These are phyloP conservation scores for Regulus satrapa DNA, from an alignment of 2,113 vertebrate genomes.

Conservation along the genomic window DNA sequence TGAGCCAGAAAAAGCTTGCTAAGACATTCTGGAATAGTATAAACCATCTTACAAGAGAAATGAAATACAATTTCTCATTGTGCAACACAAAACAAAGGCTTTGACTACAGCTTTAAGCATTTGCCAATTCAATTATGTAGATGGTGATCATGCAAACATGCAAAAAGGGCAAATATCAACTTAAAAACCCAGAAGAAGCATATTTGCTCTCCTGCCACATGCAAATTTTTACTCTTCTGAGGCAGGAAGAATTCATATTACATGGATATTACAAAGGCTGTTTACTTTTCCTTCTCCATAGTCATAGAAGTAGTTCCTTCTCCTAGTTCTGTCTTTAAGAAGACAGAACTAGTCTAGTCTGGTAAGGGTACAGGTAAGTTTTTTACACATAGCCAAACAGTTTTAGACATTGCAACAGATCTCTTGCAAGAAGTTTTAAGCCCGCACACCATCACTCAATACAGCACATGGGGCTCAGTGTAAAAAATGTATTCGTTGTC, in stretches of 20 bases:
- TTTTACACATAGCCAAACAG: background rate
- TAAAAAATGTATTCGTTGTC: background rate
- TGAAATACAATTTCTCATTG: background rate
- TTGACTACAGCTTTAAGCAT: background rate
- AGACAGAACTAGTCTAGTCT: too few relatives aligned
- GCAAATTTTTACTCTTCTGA: background rate
- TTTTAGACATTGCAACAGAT: background rate
- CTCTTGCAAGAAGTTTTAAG: background rate
- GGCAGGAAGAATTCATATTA: background rate
- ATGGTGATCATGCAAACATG: background rate
- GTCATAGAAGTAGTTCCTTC: background rate
- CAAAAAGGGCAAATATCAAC: background rate
- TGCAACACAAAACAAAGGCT: conserved; percentile 12
- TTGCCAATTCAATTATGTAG: background rate
- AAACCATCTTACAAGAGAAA: conserved; percentile 29
- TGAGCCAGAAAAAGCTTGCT: conserved; percentile 39
- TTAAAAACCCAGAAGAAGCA: background rate
- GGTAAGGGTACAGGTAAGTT: background rate
- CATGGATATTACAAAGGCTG: background rate
- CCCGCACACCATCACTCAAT: background rate
- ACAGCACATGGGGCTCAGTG: background rate
- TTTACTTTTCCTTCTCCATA: background rate
- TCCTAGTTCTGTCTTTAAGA: background rate
- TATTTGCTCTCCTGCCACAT: background rate
- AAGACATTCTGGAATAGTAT: conserved; percentile 21